Base-by-base conservation (phyloP, 1,140 invertebrate species). In the Teleogryllus occipitalis region DNA sequence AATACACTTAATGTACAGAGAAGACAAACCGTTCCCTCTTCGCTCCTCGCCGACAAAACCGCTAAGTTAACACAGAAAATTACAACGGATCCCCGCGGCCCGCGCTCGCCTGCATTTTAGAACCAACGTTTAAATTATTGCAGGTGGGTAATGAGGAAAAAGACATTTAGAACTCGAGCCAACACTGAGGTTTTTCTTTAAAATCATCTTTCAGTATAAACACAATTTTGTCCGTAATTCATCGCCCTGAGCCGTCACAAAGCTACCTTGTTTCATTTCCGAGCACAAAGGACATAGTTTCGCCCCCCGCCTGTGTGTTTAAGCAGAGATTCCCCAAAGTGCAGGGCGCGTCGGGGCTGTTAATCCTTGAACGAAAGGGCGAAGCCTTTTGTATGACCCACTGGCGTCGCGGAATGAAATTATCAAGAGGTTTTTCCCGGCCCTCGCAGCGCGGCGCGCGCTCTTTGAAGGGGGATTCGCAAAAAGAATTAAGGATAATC, bases 401-500 rank as follows among this genome's bases (percentile, higher is more conserved):
- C 21, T 49, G 73, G 73, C 78, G 47, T 79, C 74, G 74, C 47
- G 15, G 75, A 79, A 79, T 79, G 78, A 79, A 79, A 79, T 79
- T 79, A 79, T 75, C 73, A 47, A 15, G 49, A 75, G 78, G 27
- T 39, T 78, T 78, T 78, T 65, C 54, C 54, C 54, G 54, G 74
- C 7, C 74, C 21, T 46, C 74, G 74, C 21, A 2, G 74, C 21
- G 10, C 46, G 76, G 18, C 7, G 78, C 22, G 27, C 22, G 21
- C 65, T 15, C 12, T 49, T 79, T 75, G 22, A 49, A 48, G 78
- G 73, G 73, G 27, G 72, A 75, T 47, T 22, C 27, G 74, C 78
- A 21, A 79, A 48, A 79, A 79, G 78, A 79, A 79, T 79, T 79
- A 79, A 79, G 73, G 78, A 79, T 79, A 47, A 27, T 74, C 54